Percentiles rank a stretch among this genome's conserved stretches.
Evolutionary conservation across 2,113 vertebrate species (phyloP).

Genomic region (Pogona vitticeps): DNA sequence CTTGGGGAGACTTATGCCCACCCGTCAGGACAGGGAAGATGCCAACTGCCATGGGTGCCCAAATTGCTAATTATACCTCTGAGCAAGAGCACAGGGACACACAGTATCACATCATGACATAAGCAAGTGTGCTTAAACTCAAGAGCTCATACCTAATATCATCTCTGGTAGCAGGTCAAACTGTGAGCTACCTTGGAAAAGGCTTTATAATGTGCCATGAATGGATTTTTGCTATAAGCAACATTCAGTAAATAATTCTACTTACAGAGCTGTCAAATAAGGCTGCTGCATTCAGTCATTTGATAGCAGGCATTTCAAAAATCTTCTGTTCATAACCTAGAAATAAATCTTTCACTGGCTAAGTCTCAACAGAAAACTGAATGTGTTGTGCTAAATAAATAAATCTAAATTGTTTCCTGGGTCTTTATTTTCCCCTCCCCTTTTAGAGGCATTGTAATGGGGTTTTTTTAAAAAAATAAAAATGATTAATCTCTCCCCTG

Average conservation of each 20-base stretch:
- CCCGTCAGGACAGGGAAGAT: too few species aligned
- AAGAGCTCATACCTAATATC: neutral
- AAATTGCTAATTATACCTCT: too few species aligned
- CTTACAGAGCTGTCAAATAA: neutral
- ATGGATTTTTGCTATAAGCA: accelerated
- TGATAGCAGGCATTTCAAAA: neutral
- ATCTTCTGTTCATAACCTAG: neutral
- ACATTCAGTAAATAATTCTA: neutral
- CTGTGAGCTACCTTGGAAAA: neutral
- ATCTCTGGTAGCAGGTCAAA: neutral
- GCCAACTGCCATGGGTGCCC: too few species aligned
- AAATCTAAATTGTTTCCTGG: neutral
- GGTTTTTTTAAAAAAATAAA: neutral
- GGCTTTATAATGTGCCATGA: neutral
- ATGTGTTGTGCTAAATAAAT: neutral
- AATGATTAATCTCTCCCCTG: neutral
- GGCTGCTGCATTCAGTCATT: neutral
- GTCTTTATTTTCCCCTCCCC: neutral
- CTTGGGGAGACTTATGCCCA: too few species aligned
- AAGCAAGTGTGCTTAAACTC: neutral
- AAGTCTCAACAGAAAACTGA: slow-evolving; percentile 8
- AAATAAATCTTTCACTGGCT: slow-evolving; percentile 23
- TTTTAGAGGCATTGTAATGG: neutral
- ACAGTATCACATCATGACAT: neutral
- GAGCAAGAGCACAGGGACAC: too few species aligned